A percentile compares a stretch with the other conserved stretches of the same genome.
These are phyloP conservation scores for Leptinotarsa lineolata DNA, from an alignment of 1,140 invertebrate species.

Conservation along the genomic window DNA sequence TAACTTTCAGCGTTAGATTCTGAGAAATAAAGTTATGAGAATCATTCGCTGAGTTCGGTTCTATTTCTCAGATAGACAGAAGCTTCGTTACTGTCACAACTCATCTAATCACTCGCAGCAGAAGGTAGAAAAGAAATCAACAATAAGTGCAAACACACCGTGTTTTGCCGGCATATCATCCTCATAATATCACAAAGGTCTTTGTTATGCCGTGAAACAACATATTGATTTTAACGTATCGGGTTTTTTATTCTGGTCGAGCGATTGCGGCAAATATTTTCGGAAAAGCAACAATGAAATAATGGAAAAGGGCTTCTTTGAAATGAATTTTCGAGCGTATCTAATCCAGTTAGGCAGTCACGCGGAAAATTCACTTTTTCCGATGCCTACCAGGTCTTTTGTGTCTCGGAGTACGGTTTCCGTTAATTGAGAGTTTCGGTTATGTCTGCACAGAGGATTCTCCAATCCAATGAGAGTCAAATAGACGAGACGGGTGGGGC, in stretches of 20 bases:
- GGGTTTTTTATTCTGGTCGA: not conserved
- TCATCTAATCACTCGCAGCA: not conserved
- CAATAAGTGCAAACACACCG: conserved; percentile 1
- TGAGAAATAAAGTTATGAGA: too few species aligned
- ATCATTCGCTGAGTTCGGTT: not conserved
- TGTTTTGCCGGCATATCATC: conserved; percentile 1
- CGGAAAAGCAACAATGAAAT: conserved; percentile 27
- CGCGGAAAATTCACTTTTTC: conserved; percentile 23
- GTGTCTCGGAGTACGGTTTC: not conserved
- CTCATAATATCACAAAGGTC: not conserved
- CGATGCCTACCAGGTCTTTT: conserved; percentile 12
- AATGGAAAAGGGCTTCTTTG: conserved; percentile 23
- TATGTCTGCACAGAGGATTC: not conserved
- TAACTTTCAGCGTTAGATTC: too few species aligned
- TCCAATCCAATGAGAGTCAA: not conserved
- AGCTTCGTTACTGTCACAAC: not conserved
- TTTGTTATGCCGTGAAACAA: conserved; percentile 7
- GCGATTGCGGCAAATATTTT: conserved; percentile 24
- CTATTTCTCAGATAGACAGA: not conserved
- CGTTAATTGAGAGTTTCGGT: conserved; percentile 2
- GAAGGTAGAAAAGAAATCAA: not conserved
- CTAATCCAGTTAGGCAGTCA: conserved; percentile 25
- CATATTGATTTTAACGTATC: conserved; percentile 19
- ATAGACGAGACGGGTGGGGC: not conserved
- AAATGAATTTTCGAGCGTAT: conserved; percentile 17